Percentiles rank a stretch among this genome's conserved stretches.
Conservation (phyloP, 2,797 vertebrate species). For the Semaprochilodus insignis region DNA sequence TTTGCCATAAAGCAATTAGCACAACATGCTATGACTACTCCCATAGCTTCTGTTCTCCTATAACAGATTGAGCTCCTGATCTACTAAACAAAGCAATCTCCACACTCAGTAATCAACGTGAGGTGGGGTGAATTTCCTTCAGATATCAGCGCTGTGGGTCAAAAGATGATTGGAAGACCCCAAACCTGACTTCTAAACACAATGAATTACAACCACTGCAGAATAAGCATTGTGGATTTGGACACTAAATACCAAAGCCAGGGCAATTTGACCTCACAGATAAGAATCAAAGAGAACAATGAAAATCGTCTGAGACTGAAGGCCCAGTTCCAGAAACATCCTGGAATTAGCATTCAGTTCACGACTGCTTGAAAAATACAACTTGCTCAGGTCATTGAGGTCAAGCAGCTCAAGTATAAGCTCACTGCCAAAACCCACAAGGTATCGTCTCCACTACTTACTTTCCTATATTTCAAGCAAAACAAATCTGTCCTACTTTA, state of each 20-base stretch:
- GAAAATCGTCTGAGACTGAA: not conserved
- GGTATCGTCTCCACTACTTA: not conserved
- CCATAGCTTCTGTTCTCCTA: constrained; percentile 39
- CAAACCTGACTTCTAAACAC: not conserved
- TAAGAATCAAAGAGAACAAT: not conserved
- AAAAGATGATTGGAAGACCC: not conserved
- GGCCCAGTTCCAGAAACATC: not conserved
- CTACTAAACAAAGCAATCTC: constrained; percentile 19
- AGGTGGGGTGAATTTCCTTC: not conserved
- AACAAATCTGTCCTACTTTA: too few relatives aligned
- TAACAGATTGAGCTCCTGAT: not conserved
- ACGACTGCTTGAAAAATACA: not conserved
- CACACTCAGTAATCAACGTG: not conserved
- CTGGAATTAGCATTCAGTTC: constrained; percentile 1
- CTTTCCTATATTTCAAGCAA: too few relatives aligned
- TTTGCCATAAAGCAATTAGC: constrained; percentile 68
- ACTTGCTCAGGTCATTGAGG: not conserved
- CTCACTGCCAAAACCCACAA: not conserved
- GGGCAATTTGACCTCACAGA: not conserved
- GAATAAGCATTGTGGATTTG: constrained; percentile 9
- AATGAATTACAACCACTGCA: not conserved
- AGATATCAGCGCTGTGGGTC: constrained; percentile 2
- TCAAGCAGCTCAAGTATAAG: not conserved
- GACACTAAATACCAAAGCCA: not conserved
- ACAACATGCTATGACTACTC: constrained; percentile 56